Percentiles rank a stretch among this genome's conserved stretches.
These are phyloP conservation scores for Cryptotis parvus DNA, from an alignment of 2,113 vertebrate genomes.

Conservation along the genomic window DNA sequence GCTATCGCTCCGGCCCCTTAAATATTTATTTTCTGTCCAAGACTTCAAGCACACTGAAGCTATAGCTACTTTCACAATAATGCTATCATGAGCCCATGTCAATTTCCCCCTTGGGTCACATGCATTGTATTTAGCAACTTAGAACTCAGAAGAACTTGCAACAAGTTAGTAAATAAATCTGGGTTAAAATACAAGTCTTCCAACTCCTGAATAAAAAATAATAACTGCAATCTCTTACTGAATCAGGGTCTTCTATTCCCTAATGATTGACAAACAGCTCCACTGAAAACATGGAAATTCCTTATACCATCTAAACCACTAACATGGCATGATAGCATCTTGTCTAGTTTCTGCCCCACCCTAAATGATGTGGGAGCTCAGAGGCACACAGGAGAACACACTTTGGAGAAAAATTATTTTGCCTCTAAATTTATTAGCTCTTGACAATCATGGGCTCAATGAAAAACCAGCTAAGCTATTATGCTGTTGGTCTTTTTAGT, in stretches of 20 bases:
- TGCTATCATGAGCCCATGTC: background rate
- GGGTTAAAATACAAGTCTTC: background rate
- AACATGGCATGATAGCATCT: background rate
- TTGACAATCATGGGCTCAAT: background rate
- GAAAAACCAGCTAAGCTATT: background rate
- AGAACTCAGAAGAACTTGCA: background rate
- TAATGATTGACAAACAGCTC: background rate
- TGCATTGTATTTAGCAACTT: background rate
- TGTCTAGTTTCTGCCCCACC: background rate
- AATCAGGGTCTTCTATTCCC: background rate
- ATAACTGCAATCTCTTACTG: background rate
- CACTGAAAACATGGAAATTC: background rate
- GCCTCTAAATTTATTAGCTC: background rate
- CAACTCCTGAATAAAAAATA: background rate
- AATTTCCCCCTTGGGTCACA: slow-evolving; percentile 10
- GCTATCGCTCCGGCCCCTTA: no score
- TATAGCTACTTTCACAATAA: slow-evolving; percentile 2
- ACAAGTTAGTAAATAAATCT: background rate
- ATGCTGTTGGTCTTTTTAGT: background rate
- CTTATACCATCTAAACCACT: background rate
- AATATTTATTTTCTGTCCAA: background rate
- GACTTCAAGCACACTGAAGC: background rate
- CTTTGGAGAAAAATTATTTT: slow-evolving; percentile 49
- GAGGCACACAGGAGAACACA: slow-evolving; percentile 3
- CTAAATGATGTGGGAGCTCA: slow-evolving; percentile 8